phyloP scores from a whole-genome alignment of 2,888 invertebrate species.

The Cosmorhoe ocellata region DNA sequence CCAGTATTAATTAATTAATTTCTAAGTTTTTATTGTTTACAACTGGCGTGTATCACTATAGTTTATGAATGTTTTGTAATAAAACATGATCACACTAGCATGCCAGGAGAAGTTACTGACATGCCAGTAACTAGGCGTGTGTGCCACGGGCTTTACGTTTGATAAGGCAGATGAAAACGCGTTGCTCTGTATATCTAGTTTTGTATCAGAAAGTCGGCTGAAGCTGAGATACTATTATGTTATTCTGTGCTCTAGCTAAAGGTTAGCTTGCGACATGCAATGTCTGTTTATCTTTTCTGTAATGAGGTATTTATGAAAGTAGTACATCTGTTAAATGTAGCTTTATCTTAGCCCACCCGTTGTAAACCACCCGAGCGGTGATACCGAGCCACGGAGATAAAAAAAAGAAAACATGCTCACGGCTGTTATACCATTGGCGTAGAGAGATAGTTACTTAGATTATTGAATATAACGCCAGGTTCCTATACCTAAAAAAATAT shows the following conservation, averaged over 20 bases:
- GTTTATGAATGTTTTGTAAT: not conserved
- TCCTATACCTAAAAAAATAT: too few relatives aligned
- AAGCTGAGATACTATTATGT: too few relatives aligned
- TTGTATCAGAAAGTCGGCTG: conserved; percentile 28
- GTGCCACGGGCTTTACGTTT: conserved; percentile 12
- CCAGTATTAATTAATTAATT: too few relatives aligned
- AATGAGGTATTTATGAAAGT: conserved; percentile 27
- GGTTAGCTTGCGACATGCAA: conserved; percentile 20
- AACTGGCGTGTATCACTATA: too few relatives aligned
- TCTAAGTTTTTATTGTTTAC: too few relatives aligned
- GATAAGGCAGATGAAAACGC: conserved; percentile 33
- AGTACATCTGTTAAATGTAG: conserved; percentile 18
- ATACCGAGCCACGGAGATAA: not conserved
- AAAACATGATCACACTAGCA: too few relatives aligned
- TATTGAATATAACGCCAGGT: too few relatives aligned
- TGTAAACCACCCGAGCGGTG: not conserved
- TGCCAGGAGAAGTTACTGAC: not conserved
- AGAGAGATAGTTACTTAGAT: too few relatives aligned
- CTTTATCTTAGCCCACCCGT: conserved; percentile 12
- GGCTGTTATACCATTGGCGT: too few relatives aligned
- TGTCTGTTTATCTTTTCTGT: conserved; percentile 22
- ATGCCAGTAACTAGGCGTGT: conserved; percentile 3
- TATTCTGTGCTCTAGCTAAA: conserved; percentile 16
- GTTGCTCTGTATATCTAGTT: conserved; percentile 27
- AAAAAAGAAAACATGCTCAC: too few relatives aligned